Evolutionary conservation across 2,888 invertebrate species (phyloP).

Genomic region (Nymphalis polychloros): DNA sequence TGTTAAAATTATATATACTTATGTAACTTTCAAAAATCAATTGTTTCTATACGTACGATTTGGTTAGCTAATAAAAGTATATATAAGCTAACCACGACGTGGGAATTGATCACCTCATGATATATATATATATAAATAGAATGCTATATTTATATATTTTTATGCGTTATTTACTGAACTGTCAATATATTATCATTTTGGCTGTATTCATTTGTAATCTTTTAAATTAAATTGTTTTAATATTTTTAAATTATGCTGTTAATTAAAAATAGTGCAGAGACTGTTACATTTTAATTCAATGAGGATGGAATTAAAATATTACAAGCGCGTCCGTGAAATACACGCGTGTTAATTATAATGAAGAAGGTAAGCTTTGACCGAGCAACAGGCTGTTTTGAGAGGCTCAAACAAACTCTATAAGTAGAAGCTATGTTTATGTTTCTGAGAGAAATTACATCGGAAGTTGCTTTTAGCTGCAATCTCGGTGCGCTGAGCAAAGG

Average conservation of each 20-base stretch:
- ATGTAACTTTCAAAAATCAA: neutral
- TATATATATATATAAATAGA: too few relatives aligned
- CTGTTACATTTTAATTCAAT: conserved; percentile 17
- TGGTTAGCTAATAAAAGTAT: neutral
- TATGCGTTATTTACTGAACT: too few relatives aligned
- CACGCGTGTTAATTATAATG: conserved; percentile 26
- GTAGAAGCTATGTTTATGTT: conserved; percentile 28
- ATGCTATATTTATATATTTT: too few relatives aligned
- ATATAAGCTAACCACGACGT: too few relatives aligned
- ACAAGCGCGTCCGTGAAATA: conserved; percentile 30
- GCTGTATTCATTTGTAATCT: too few relatives aligned
- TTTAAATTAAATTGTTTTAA: neutral
- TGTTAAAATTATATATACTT: neutral
- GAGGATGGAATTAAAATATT: conserved; percentile 30
- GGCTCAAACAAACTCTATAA: conserved; percentile 23
- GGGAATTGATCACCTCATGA: too few relatives aligned
- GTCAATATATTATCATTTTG: too few relatives aligned
- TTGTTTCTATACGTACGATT: neutral
- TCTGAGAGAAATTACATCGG: conserved; percentile 24
- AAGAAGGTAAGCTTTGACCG: conserved; percentile 22
- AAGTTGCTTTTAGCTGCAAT: conserved; percentile 20
- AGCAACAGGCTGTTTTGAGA: conserved; percentile 35
- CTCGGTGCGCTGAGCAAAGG: conserved; percentile 14
- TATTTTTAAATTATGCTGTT: neutral
- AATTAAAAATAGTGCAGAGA: neutral